These are phyloP conservation scores for Calliopsis andreniformis DNA, from an alignment of 1,140 invertebrate species.

Conservation along the genomic window DNA sequence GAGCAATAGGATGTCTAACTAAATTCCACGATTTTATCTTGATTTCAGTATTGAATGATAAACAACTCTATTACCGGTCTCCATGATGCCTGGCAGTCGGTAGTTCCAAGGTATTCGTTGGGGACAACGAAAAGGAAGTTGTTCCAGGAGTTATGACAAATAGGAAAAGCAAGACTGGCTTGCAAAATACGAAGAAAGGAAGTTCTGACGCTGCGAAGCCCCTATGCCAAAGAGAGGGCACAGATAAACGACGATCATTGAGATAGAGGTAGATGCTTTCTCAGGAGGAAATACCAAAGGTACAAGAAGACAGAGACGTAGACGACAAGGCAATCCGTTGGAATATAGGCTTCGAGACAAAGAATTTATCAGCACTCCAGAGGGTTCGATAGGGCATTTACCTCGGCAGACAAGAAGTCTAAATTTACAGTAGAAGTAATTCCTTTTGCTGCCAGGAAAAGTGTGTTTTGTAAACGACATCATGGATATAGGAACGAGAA, in stretches of 20 bases:
- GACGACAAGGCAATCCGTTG: background rate
- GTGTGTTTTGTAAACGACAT: no score
- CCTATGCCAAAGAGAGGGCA: slow-evolving; percentile 16
- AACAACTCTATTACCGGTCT: no score
- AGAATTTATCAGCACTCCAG: background rate
- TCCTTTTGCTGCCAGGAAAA: no score
- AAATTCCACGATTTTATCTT: slow-evolving; percentile 29
- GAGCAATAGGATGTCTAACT: slow-evolving; percentile 36
- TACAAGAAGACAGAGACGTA: background rate
- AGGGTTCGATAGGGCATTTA: no score
- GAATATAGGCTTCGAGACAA: background rate
- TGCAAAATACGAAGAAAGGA: slow-evolving; percentile 28
- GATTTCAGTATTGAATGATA: background rate
- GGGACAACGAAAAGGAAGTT: slow-evolving; percentile 7
- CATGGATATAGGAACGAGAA: no score
- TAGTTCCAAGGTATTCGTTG: background rate
- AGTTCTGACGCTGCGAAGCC: slow-evolving; percentile 3
- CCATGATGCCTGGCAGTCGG: no score
- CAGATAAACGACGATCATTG: slow-evolving; percentile 51
- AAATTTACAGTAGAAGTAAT: no score
- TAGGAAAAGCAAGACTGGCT: slow-evolving; percentile 16
- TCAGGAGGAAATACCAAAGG: background rate
- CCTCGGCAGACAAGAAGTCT: no score
- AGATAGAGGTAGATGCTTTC: slow-evolving; percentile 28
- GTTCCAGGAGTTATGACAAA: slow-evolving; percentile 8